Conservation (phyloP, 1,140 invertebrate genomes). For the Trichomalopsis sarcophagae region DNA sequence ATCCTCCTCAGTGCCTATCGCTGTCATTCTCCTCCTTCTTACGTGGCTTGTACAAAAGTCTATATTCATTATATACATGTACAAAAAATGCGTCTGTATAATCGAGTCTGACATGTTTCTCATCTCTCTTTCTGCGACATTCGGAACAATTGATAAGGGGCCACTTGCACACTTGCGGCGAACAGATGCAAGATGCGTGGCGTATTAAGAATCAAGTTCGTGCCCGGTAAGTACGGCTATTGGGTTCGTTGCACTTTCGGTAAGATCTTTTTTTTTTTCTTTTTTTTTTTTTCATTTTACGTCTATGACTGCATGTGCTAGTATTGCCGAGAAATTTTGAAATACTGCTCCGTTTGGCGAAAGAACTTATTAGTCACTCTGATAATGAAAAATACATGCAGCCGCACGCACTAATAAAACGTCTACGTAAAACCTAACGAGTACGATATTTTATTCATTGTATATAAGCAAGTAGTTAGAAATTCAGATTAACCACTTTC, state of each 20-base stretch:
- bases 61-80: slow-evolving; percentile 27
- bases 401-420: slow-evolving; percentile 8
- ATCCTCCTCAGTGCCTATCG: slow-evolving; percentile 4
- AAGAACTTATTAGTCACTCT: neutral
- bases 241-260: neutral
- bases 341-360: neutral
- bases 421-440: slow-evolving; percentile 16
- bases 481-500: slow-evolving; percentile 26
- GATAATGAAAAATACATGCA: slow-evolving; percentile 26
- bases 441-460: neutral
- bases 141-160: slow-evolving; percentile 3
- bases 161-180: slow-evolving; percentile 8
- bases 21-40: neutral
- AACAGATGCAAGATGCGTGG: slow-evolving; percentile 41
- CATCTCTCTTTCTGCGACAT: neutral
- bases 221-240: slow-evolving; percentile 40
- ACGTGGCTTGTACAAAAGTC: slow-evolving; percentile 36
- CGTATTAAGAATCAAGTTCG: slow-evolving; percentile 2
- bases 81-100: slow-evolving; percentile 41
- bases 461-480: slow-evolving; percentile 19
- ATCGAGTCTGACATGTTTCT: slow-evolving; percentile 35
- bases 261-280: slow-evolving; percentile 21
- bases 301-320: slow-evolving; percentile 17
- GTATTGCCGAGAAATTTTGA: slow-evolving; percentile 18
- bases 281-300: slow-evolving; percentile 11